Evolutionary conservation across 2,888 invertebrate genomes (phyloP), one percentile per base, ranked within the genome.

Genomic region (Zygothrica quintamaculata): DNA sequence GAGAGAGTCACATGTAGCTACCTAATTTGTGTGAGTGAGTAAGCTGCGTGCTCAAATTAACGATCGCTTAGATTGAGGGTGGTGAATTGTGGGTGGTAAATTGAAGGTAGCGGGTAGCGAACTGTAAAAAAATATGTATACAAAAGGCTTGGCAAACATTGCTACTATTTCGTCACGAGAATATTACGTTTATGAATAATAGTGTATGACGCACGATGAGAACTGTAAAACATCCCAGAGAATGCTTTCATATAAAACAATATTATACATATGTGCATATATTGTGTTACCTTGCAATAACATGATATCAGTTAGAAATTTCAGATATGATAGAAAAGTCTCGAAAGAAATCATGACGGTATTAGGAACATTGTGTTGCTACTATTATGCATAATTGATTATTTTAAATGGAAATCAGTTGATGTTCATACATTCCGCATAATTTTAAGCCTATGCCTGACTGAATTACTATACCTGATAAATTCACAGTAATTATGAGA

Each of bases 171-270:
- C 70, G 68, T 68, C 59, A 72, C 46, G 13, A 42, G 42, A 37
- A 2, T 15, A 9, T 12, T 3, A 22, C 1, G 8, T 12, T 13
- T 4, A 22, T 22, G 18, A 5, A 22, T n/a, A n/a, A n/a, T n/a
- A n/a, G n/a, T 5, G 18, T 5, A 39, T 68, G 67, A 62, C 67
- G 57, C 67, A 67, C 37, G 7, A 43, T 65, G 60, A 57, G 65
- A 64, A 36, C 15, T 70, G 65, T 13, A 12, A 48, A 52, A 16
- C 6, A 50, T 70, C 55, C 15, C 51, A 70, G 25, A 25, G 16
- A 59, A 48, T n/a, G n/a, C n/a, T 29, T 29, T 5, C 7, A 9
- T n/a, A 29, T 29, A 29, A 29, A 29, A 29, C 29, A n/a, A 60
- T 58, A 22, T 22, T 34, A 18, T 26, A 33, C 3, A 31, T 26